Evolutionary conservation across 2,888 invertebrate species (phyloP), one percentile per base, ranked within the genome.

Genomic region (Melieria picta): DNA sequence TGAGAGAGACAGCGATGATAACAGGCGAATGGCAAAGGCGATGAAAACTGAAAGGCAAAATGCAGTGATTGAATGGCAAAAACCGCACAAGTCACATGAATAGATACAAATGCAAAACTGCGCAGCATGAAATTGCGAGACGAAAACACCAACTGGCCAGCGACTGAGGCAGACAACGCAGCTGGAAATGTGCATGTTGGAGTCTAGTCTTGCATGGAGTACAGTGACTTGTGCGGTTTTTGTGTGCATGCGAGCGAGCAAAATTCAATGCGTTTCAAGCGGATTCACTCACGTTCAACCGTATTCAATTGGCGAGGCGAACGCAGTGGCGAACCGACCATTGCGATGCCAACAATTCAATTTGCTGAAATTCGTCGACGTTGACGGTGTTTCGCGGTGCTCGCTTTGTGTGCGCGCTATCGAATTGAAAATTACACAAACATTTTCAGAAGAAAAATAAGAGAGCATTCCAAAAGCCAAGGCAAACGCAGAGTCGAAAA

Each of bases 31-130:
- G 43, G 45, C 45, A 50, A 63, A 50, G 16, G 50, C 30, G 43
- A 50, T 11, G 13, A 43, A n/a, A 56, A 65, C 45, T 43, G 45
- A 60, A 67, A 56, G 50, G 60, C 57, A 58, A 48, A 45, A 57
- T 62, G 13, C 30, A 30, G 30, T 30, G 13, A 47, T 57, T 58
- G 48, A 66, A 57, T 55, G 47, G 65, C 52, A 65, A 66, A 16
- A 57, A 67, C 45, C 66, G 60, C 48, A 58, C 66, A 67, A 66
- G 47, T 66, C 57, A 58, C 57, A 48, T 45, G 50, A 60, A 42
- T 50, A 67, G 50, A 50, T 60, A 67, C 43, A 60, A 67, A 48
- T 67, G 48, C 66, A 60, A 60, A 67, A 60, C 66, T 67, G 52
- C 66, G 66, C 60, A 67, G 48, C 58, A 66, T 50, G 30, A 60